Evolutionary conservation across 2,113 vertebrate genomes (phyloP).

Genomic region (Oophaga pumilio): DNA sequence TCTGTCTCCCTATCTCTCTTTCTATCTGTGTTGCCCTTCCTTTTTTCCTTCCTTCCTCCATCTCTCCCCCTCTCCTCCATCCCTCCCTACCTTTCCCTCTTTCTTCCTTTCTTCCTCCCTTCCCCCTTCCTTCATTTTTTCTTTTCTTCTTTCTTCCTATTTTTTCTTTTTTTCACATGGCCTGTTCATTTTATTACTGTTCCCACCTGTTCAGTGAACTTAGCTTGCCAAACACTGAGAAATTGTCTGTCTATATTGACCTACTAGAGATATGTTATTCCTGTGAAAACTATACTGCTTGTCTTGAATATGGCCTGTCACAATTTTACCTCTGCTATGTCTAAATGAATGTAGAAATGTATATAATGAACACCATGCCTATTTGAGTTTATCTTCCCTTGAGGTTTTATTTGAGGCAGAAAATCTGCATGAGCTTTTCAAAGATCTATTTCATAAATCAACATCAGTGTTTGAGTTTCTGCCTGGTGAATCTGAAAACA

Average conservation of each 20-base stretch:
- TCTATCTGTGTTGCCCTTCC: too few relatives aligned
- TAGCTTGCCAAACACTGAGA: neutral
- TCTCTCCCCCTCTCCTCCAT: too few relatives aligned
- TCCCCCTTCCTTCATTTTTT: neutral
- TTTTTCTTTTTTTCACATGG: neutral
- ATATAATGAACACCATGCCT: constrained; percentile 55
- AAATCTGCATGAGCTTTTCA: constrained; percentile 57
- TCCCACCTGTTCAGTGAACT: neutral
- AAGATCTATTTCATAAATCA: constrained; percentile 58
- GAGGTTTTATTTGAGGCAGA: constrained; percentile 49
- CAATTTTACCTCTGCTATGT: constrained; percentile 48
- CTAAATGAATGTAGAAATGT: constrained; percentile 57
- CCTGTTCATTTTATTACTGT: neutral
- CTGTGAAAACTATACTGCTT: neutral
- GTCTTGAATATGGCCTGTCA: constrained; percentile 32
- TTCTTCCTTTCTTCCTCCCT: too few relatives aligned
- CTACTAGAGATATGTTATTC: neutral
- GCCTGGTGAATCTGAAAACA: constrained; percentile 57
- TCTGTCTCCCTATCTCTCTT: too few relatives aligned
- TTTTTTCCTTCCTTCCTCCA: too few relatives aligned
- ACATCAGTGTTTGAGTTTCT: constrained; percentile 59
- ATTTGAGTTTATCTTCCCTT: constrained; percentile 52
- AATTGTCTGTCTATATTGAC: constrained; percentile 11
- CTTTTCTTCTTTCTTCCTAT: neutral
- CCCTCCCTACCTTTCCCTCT: too few relatives aligned